Evolutionary conservation across 2,797 vertebrate genomes (phyloP).

Genomic region (Chrosomus eos): DNA sequence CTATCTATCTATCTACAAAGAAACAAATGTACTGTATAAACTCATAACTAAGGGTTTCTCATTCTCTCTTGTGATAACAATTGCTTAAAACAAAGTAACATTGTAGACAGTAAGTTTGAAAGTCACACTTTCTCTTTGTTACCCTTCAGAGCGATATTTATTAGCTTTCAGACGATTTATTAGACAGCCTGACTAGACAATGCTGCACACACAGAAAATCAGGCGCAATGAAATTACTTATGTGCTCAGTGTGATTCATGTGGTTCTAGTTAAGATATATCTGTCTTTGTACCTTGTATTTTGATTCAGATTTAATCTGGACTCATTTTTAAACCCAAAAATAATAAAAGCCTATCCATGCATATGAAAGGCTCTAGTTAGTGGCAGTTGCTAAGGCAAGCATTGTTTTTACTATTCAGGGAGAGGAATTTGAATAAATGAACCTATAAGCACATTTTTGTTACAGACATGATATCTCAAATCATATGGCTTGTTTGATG

Average conservation of each 20-base stretch:
- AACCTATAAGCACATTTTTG: not conserved
- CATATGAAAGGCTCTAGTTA: conserved; percentile 12
- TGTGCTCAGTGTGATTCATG: conserved; percentile 20
- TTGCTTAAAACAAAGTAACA: conserved; percentile 2
- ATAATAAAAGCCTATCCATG: not conserved
- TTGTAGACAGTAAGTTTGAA: not conserved
- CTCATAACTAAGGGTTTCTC: not conserved
- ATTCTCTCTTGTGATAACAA: not conserved
- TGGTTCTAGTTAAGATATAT: not conserved
- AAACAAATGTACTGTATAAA: no score
- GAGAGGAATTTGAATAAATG: not conserved
- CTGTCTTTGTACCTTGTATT: conserved; percentile 22
- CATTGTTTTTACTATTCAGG: not conserved
- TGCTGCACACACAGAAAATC: conserved; percentile 13
- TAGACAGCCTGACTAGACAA: not conserved
- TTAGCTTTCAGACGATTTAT: conserved; percentile 9
- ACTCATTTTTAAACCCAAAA: not conserved
- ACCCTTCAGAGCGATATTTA: conserved; percentile 17
- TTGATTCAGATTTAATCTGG: conserved; percentile 24
- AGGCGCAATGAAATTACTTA: not conserved
- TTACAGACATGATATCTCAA: no score
- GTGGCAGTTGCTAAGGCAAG: not conserved
- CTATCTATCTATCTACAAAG: no score
- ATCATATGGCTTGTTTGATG: not conserved
- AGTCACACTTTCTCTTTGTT: conserved; percentile 19